Evolutionary conservation across 2,888 invertebrate species (phyloP), one percentile per base, ranked within the genome.

Genomic region (Blomia tropicalis): DNA sequence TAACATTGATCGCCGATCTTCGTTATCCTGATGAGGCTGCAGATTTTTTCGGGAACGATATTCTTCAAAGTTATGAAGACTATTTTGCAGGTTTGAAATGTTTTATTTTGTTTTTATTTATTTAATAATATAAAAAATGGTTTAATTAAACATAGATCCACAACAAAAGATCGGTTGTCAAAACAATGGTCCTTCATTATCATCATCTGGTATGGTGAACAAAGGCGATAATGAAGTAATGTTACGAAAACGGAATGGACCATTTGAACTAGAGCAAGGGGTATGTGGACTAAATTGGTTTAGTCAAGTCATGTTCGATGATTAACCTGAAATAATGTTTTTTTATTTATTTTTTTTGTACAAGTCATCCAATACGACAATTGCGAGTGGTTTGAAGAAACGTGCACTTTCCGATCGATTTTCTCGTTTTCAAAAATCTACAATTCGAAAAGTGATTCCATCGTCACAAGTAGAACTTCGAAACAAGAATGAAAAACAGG

Each of bases 1-100:
- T 75, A 1, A 72, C 79, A 14, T 67, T 74, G 30, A 66, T 77
- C 41, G 68, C 78, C 68, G 78, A 79, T 67, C 70, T 74, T 4
- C 69, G 74, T 27, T 75, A 70, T 65, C 76, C 77, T 17, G 75
- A 77, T 56, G 70, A 72, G 43, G 69, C 78, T 11, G 73, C 76
- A 47, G 69, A 71, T 14, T 77, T 78, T 68, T 78, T 80, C 68
- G 78, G 77, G 1, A 71, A 78, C 19, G 78, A 79, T 70, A 77
- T 78, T 3, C 70, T 79, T 7, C 72, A 73, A 43, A 75, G 75
- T 67, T 76, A 77, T 60, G 78, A 79, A 63, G 78, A 79, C 69
- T 73, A 71, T 51, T 73, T 77, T 66, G 67, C 75, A 32, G 73
- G 78, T 78, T 14, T 7, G 51, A 11, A 7, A 27, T 36, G 7